Conservation (phyloP, 37 sponge, comb jelly and placozoan genomes). For the Halisarca cf. caerulea region DNA sequence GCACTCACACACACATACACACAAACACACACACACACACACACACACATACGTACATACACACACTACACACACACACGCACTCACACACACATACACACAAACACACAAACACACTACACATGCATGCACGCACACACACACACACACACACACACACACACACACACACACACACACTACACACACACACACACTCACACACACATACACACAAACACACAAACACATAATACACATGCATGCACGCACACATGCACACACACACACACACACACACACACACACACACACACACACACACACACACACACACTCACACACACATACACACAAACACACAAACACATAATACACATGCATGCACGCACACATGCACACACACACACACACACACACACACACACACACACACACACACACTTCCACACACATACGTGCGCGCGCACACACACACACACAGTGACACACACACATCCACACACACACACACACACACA, state of each 20-base stretch:
- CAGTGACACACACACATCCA: conserved; percentile 29
- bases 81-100: conserved; percentile 1
- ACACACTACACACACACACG: not conserved
- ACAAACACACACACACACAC: conserved; percentile 4
- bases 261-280: not conserved
- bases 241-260: conserved; percentile 31
- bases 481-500: not conserved
- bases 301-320: not conserved
- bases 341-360: too few species aligned
- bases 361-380: not conserved
- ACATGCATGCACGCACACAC: not conserved
- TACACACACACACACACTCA: not conserved
- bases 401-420: not conserved
- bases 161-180: conserved; percentile 34
- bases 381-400: conserved; percentile 29
- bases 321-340: not conserved
- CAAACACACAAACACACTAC: not conserved
- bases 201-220: conserved; percentile 9
- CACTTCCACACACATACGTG: not conserved
- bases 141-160: conserved; percentile 1
- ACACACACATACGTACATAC: conserved; percentile 31
- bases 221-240: conserved; percentile 1
- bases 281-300: conserved; percentile 1
- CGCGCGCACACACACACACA: conserved; percentile 8
- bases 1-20: conserved; percentile 9